phyloP scores from a whole-genome alignment of 2,797 vertebrate species.

The Ctenopoma multispine region DNA sequence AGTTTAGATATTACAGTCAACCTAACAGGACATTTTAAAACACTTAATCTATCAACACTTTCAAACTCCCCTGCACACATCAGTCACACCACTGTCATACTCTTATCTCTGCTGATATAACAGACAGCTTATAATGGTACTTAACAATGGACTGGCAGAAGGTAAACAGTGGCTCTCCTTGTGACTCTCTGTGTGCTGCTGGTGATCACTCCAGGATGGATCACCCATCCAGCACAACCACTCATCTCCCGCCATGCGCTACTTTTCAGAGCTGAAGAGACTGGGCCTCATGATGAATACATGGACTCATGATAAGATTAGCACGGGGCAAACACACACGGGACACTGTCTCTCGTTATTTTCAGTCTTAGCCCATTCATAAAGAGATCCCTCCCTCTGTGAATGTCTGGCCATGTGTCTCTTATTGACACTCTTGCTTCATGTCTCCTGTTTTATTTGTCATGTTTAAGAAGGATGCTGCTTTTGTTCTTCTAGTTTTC shows the following conservation, averaged over 20 bases:
- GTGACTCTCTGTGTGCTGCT: constrained; percentile 45
- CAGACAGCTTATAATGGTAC: constrained; percentile 60
- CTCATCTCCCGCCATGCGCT: constrained; percentile 53
- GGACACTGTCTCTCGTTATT: constrained; percentile 57
- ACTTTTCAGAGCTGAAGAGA: constrained; percentile 61
- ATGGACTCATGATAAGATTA: constrained; percentile 75
- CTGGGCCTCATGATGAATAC: constrained; percentile 70
- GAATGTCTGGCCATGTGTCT: constrained; percentile 54
- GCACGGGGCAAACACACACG: constrained; percentile 43
- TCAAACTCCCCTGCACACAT: constrained; percentile 26
- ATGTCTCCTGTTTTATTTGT: constrained; percentile 27
- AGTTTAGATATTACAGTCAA: constrained; percentile 3
- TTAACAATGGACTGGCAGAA: constrained; percentile 56
- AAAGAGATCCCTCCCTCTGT: constrained; percentile 45
- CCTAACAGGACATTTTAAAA: constrained; percentile 26
- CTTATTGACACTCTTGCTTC: constrained; percentile 1
- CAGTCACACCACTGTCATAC: constrained; percentile 30
- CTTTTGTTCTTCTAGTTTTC: constrained; percentile 1
- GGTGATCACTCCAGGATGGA: constrained; percentile 59
- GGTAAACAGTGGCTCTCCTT: constrained; percentile 68
- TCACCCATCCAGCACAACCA: constrained; percentile 43
- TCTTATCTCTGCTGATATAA: constrained; percentile 65
- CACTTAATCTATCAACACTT: constrained; percentile 27
- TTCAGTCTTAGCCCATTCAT: constrained; percentile 56
- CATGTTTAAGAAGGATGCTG: background rate